A percentile compares a stretch with the other conserved stretches of the same genome.
Conservation (phyloP, 2,888 invertebrate genomes). For the Gastrophysa polygoni region DNA sequence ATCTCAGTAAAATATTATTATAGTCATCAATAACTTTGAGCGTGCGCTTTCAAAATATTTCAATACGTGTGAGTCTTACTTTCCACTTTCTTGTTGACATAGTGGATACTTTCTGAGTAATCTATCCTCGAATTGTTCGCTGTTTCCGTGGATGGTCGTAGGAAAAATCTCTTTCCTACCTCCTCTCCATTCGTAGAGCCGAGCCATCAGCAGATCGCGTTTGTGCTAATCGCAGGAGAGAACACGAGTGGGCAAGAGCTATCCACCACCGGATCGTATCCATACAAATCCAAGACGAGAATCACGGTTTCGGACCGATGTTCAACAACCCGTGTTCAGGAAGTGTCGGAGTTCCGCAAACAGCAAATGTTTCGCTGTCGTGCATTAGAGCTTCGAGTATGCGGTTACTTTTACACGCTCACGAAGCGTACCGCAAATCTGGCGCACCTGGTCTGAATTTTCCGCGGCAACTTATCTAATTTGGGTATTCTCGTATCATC, state of each 20-base stretch:
- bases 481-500: not conserved
- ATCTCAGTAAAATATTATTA: no score
- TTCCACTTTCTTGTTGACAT: no score
- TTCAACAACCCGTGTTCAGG: slow-evolving; percentile 22
- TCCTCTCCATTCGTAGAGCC: no score
- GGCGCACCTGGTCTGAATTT: slow-evolving; percentile 1
- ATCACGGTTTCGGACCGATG: slow-evolving; percentile 19
- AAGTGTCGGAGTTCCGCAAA: slow-evolving; percentile 15
- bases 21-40: no score
- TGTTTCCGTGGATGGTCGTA: no score
- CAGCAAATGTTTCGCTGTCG: not conserved
- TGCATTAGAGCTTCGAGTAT: not conserved
- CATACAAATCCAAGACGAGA: slow-evolving; percentile 11
- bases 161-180: no score
- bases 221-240: not conserved
- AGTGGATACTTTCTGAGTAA: no score
- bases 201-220: not conserved
- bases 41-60: no score
- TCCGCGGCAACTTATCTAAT: not conserved
- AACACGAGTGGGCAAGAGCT: not conserved
- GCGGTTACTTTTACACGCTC: not conserved
- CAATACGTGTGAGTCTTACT: no score
- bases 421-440: not conserved
- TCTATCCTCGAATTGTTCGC: no score
- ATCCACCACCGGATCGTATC: not conserved